These are phyloP conservation scores for Poecilia gillii DNA, from an alignment of 2,797 vertebrate genomes.

Conservation along the genomic window DNA sequence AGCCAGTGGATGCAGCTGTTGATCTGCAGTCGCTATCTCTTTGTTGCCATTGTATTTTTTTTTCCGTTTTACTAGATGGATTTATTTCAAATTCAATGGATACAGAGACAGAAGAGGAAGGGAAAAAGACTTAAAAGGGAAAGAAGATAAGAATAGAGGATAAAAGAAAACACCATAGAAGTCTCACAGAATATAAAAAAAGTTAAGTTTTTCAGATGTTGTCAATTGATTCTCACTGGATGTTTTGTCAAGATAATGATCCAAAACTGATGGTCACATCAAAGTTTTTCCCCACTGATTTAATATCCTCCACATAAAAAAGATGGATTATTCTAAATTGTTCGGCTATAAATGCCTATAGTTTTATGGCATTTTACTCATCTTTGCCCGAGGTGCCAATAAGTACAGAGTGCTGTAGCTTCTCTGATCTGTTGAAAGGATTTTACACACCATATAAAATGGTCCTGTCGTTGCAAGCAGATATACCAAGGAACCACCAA, in stretches of 20 bases:
- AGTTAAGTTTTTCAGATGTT: no score
- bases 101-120: no score
- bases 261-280: neutral
- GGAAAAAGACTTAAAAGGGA: no score
- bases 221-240: neutral
- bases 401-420: neutral
- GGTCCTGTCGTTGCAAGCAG: neutral
- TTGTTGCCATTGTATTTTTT: no score
- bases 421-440: neutral
- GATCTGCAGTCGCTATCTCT: no score
- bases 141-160: no score
- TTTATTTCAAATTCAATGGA: no score
- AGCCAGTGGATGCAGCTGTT: neutral
- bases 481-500: neutral
- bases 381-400: neutral
- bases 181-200: no score
- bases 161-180: no score
- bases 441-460: neutral
- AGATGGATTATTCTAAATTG: neutral
- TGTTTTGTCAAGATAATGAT: neutral
- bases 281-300: neutral
- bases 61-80: no score
- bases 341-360: neutral
- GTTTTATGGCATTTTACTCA: neutral
- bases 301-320: neutral